phyloP scores from a whole-genome alignment of 1,140 invertebrate genomes.

The Drosophila neocordata region DNA sequence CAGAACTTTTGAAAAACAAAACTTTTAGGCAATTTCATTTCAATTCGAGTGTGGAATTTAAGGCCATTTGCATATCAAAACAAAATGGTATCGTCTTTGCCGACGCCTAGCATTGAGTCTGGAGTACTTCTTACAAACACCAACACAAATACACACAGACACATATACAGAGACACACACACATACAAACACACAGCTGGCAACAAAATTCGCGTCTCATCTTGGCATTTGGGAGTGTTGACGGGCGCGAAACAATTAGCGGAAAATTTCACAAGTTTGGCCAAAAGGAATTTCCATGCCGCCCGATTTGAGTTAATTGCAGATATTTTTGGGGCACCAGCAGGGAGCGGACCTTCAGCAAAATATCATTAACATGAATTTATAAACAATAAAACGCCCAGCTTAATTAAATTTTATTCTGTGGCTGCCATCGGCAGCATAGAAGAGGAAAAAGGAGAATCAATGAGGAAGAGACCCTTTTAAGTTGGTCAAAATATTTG shows the following conservation, averaged over 20 bases:
- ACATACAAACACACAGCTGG: conserved; percentile 52
- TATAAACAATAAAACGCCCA: conserved; percentile 72
- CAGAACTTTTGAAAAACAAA: conserved; percentile 47
- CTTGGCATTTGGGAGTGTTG: conserved; percentile 11
- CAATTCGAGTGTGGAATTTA: conserved; percentile 72
- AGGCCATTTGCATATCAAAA: conserved; percentile 79
- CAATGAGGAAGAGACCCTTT: background rate
- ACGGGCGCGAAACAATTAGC: conserved; percentile 68
- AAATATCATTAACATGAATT: conserved; percentile 81
- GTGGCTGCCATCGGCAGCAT: conserved; percentile 14
- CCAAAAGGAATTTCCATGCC: conserved; percentile 56
- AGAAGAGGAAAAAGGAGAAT: background rate
- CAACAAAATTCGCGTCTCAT: conserved; percentile 26
- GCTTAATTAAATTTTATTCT: conserved; percentile 73
- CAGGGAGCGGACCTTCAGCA: conserved; percentile 34
- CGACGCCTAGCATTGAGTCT: conserved; percentile 18
- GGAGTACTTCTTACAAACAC: conserved; percentile 17
- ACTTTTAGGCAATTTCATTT: conserved; percentile 75
- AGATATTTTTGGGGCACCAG: conserved; percentile 55
- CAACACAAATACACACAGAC: conserved; percentile 21
- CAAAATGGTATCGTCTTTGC: conserved; percentile 48
- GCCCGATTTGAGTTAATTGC: conserved; percentile 67
- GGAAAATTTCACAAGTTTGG: conserved; percentile 67
- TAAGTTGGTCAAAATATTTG: conserved; percentile 7
- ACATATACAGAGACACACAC: background rate